Base-by-base conservation (phyloP, 2,797 vertebrate species). In the Tapera naevia region DNA sequence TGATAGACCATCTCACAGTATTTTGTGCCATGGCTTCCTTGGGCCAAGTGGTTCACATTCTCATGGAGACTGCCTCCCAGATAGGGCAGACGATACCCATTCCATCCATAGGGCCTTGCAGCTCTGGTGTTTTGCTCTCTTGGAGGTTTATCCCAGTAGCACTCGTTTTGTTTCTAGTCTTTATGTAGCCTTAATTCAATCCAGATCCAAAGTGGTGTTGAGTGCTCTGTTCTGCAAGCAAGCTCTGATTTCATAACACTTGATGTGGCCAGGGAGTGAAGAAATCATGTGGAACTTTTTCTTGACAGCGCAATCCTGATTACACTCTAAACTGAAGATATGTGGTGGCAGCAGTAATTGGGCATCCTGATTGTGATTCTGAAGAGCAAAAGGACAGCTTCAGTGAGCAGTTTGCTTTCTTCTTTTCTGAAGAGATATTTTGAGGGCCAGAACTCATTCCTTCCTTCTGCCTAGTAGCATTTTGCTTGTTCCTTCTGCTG, bases 1-100 rank as follows among this genome's bases (percentile, higher is more conserved):
- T 5, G 4, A 32, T 27, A 76, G 16, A 21, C 8, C n/a, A 56
- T 1, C 0, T 23, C 4, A 0, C n/a, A 51, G 16, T 35, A 46
- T 39, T 54, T 28, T 61, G 16, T 72, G 9, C 28, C 30, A 11
- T 25, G 24, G 28, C 15, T 62, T 57, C 33, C 8, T 10, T 78
- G n/a, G 18, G 33, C 6, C 4, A 30, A 19, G 37, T 32, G 11
- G 25, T 13, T 61, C 46, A 56, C 25, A 43, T 35, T 21, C 54
- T 80, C 22, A 33, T n/a, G 54, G 37, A 57, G 10, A 39, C 33
- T 88, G 30, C 19, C 21, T 51, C 13, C 8, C 28, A 43, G 28
- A 25, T 3, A 32, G 7, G 23, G 33, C 35, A 78, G 67, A 21
- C 78, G 21, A 79, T 14, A 58, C 7, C 9, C n/a, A 30, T 43